Conservation (phyloP, 2,888 invertebrate genomes). For the Dyspetes luteomarginatus region DNA sequence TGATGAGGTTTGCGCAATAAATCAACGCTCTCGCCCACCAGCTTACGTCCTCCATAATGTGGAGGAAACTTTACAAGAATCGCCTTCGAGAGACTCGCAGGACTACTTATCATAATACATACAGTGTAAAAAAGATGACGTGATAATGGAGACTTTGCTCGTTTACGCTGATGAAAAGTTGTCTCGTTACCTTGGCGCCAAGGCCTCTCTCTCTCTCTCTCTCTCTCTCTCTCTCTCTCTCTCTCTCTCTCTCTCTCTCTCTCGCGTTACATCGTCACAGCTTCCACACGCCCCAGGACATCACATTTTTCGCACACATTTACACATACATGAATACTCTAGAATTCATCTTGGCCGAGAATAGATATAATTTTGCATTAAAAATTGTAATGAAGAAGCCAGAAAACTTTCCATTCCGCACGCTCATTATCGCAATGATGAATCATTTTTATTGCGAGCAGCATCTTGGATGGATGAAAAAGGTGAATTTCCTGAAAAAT, state of each 20-base stretch:
- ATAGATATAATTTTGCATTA: not conserved
- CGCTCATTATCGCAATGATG: not conserved
- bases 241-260: too few relatives aligned
- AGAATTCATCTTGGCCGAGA: not conserved
- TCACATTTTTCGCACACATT: constrained; percentile 29
- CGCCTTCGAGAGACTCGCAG: not conserved
- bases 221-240: too few relatives aligned
- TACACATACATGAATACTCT: not conserved
- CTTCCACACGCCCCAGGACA: constrained; percentile 12
- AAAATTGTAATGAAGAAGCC: not conserved
- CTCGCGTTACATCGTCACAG: too few relatives aligned
- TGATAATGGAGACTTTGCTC: constrained; percentile 37
- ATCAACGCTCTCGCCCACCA: not conserved
- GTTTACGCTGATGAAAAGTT: constrained; percentile 38
- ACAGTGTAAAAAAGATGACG: not conserved
- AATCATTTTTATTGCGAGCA: not conserved
- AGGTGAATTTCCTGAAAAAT: too few relatives aligned
- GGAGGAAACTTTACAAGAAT: constrained; percentile 22
- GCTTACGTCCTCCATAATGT: constrained; percentile 17
- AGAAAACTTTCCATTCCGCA: too few relatives aligned
- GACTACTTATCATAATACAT: not conserved
- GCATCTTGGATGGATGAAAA: too few relatives aligned
- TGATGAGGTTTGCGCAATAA: not conserved
- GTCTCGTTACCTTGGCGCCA: constrained; percentile 52
- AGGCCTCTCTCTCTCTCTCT: constrained; percentile 44